Evolutionary conservation across 2,113 vertebrate genomes (phyloP), one percentile per base, ranked within the genome.

Genomic region (Stomatorhinus ivindoensis): DNA sequence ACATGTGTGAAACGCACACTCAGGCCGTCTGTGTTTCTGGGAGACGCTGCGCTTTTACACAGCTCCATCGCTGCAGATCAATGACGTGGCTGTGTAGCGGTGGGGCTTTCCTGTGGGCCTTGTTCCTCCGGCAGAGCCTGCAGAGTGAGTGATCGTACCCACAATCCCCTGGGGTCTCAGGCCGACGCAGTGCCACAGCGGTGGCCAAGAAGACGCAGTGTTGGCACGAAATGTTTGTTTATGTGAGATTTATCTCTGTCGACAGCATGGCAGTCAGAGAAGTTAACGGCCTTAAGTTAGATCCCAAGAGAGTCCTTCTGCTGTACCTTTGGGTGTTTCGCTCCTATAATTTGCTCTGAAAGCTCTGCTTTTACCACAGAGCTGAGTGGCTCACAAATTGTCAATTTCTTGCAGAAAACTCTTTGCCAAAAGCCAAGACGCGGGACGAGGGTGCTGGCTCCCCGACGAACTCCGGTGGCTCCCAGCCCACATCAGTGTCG

Each of bases 361-460:
- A 84, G 21, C 8, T 44, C 19, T 11, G 19, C 42, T n/a, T 84
- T 24, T 10, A 7, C 19, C 82, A 13, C 82, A 84, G 44, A 50
- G 39, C 10, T 61, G 44, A 42, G 47, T 48, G 51, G 24, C 17
- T 88, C 4, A 46, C 19, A 39, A 35, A 3, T 53, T 35, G 19
- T 88, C 21, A 46, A 50, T 85, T 93, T 92, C 93, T 92, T 94
- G 93, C 94, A 99, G 98, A 99, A 96, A 99, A 99, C 96, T 97
- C 97, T 94, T 97, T 99, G 97, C 97, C 98, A 98, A 99, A 98
- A 98, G 94, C 96, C 90, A 97, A 97, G 95, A 92, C 96, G 93
- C 93, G 95, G 0, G 98, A 98, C 95, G 97, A 97, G 95, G 96
- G 95, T 94, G 95, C 97, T 94, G 97, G 95, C 92, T 98, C 98